Conservation (phyloP, 2,797 vertebrate species). For the Oreochromis grahami region DNA sequence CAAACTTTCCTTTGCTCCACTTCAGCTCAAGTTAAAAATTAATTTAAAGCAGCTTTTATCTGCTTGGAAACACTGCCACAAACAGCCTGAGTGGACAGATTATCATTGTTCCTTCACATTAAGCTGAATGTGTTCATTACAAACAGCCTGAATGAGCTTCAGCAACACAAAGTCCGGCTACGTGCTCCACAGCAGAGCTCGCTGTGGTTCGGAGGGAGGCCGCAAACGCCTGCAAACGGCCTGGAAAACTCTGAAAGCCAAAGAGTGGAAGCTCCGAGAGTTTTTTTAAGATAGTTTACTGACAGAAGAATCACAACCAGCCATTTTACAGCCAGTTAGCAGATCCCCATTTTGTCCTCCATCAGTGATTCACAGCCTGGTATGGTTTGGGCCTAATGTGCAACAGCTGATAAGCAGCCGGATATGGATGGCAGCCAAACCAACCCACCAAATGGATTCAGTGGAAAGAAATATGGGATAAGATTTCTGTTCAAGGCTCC, state of each 20-base stretch:
- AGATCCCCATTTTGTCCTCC: neutral
- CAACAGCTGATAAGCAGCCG: constrained; percentile 14
- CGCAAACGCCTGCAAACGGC: neutral
- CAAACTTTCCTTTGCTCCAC: neutral
- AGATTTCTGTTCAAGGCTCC: neutral
- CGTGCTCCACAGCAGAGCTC: neutral
- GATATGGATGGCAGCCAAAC: neutral
- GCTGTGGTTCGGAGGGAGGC: no score
- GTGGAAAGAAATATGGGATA: neutral
- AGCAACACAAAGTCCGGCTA: neutral
- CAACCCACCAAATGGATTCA: neutral
- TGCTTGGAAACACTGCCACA: neutral
- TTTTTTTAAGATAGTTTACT: neutral
- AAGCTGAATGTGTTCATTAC: neutral
- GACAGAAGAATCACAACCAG: neutral
- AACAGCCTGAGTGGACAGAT: neutral
- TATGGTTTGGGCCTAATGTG: neutral
- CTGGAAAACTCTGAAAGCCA: neutral
- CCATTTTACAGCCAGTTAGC: neutral
- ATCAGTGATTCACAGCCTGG: neutral
- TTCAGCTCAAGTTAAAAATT: neutral
- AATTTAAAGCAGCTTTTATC: neutral
- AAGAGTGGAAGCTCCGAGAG: neutral
- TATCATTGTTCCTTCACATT: neutral
- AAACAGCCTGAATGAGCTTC: neutral